These are phyloP conservation scores for Melospiza melodia DNA, from an alignment of 2,113 vertebrate species.

Conservation along the genomic window DNA sequence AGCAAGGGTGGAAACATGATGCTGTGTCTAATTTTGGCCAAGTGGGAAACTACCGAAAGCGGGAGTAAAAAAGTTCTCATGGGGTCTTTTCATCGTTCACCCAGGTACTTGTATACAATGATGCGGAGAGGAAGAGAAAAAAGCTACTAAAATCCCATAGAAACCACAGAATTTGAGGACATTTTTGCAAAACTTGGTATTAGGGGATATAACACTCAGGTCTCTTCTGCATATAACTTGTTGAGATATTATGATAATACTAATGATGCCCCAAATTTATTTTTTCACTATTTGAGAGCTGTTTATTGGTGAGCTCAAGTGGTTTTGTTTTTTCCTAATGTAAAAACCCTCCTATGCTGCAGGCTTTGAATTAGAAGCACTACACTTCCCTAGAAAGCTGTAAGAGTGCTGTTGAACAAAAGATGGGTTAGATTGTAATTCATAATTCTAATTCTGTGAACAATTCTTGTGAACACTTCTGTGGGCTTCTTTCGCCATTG, in stretches of 20 bases:
- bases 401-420: background rate
- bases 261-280: background rate
- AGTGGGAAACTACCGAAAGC: constrained; percentile 7
- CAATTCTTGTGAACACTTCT: too few species aligned
- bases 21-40: background rate
- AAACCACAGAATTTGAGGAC: background rate
- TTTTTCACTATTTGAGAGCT: background rate
- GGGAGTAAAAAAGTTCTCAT: background rate
- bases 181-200: background rate
- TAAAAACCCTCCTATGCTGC: background rate
- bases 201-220: background rate
- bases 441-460: background rate
- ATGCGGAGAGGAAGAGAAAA: background rate
- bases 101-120: background rate
- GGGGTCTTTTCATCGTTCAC: background rate
- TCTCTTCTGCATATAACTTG: background rate
- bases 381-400: background rate
- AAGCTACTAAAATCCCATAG: background rate
- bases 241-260: background rate
- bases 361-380: background rate
- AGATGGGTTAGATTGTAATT: background rate
- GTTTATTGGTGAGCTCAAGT: background rate
- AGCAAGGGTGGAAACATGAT: background rate
- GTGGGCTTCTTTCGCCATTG: background rate
- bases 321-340: background rate